These are phyloP conservation scores for Musca domestica DNA, from an alignment of 1,140 invertebrate genomes.

Conservation along the genomic window DNA sequence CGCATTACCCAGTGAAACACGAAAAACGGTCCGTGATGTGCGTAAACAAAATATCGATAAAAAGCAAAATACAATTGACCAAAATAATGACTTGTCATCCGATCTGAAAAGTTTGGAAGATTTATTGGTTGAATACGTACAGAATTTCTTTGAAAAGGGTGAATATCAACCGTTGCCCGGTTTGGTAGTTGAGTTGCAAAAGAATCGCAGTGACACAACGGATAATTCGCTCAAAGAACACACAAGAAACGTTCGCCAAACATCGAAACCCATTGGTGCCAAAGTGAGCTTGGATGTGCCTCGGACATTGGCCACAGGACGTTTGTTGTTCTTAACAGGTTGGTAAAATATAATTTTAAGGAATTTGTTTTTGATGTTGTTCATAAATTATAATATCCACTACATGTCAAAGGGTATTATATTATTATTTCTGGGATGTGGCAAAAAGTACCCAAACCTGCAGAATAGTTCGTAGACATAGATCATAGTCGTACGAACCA, in stretches of 20 bases:
- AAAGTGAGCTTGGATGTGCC: conserved; percentile 43
- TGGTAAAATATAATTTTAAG: not conserved
- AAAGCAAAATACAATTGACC: too few relatives aligned
- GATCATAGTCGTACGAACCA: too few relatives aligned
- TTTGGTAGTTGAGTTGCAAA: conserved; percentile 40
- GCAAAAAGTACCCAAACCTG: too few relatives aligned
- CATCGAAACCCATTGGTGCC: conserved; percentile 29
- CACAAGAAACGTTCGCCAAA: conserved; percentile 5
- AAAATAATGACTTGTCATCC: not conserved
- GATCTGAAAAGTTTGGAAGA: conserved; percentile 41
- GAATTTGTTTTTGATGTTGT: conserved; percentile 20
- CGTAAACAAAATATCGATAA: not conserved
- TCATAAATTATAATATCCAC: not conserved
- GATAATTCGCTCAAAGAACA: not conserved
- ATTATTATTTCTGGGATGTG: too few relatives aligned
- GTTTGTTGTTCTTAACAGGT: conserved; percentile 59
- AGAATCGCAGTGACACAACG: conserved; percentile 31
- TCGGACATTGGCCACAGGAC: conserved; percentile 56
- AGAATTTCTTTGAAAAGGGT: conserved; percentile 45
- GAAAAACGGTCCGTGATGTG: not conserved
- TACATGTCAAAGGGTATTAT: too few relatives aligned
- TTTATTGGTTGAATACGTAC: conserved; percentile 42
- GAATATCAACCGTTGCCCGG: conserved; percentile 46
- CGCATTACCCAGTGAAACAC: not conserved
- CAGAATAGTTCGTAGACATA: too few relatives aligned